Conservation (phyloP, 1,140 invertebrate species). For the Drosophila ficusphila region DNA sequence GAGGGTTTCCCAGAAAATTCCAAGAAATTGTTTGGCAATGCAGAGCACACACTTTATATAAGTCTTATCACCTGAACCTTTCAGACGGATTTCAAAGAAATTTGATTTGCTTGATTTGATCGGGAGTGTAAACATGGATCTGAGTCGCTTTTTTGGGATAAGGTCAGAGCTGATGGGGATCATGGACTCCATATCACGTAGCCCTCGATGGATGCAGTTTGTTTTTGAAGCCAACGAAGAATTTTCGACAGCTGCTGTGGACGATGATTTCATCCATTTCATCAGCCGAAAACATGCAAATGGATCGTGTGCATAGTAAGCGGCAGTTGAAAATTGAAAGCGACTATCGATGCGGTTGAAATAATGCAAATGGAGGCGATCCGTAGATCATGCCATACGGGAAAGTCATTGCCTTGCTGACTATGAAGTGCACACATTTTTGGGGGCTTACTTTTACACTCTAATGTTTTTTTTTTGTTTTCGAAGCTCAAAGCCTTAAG, state of each 20-base stretch:
- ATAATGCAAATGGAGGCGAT: constrained; percentile 49
- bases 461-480: no score
- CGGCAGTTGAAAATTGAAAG: constrained; percentile 57
- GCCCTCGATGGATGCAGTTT: constrained; percentile 13
- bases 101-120: constrained; percentile 22
- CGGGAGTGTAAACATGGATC: constrained; percentile 3
- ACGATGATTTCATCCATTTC: constrained; percentile 67
- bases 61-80: constrained; percentile 38
- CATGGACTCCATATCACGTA: constrained; percentile 34
- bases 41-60: constrained; percentile 11
- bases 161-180: constrained; percentile 31
- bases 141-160: constrained; percentile 22
- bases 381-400: constrained; percentile 27
- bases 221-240: background rate
- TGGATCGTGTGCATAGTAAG: constrained; percentile 58
- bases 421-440: constrained; percentile 56
- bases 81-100: constrained; percentile 51
- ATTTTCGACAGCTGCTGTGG: constrained; percentile 3
- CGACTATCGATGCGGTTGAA: constrained; percentile 45
- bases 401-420: constrained; percentile 65
- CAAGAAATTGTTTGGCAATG: constrained; percentile 32
- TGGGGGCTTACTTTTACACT: background rate
- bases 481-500: constrained; percentile 2
- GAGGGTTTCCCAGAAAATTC: constrained; percentile 13
- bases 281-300: constrained; percentile 59